A percentile compares a stretch with the other conserved stretches of the same genome.
Evolutionary conservation across 53 echinoderm and acorn worm species (phyloP).

Genomic region (Arbacia lixula): DNA sequence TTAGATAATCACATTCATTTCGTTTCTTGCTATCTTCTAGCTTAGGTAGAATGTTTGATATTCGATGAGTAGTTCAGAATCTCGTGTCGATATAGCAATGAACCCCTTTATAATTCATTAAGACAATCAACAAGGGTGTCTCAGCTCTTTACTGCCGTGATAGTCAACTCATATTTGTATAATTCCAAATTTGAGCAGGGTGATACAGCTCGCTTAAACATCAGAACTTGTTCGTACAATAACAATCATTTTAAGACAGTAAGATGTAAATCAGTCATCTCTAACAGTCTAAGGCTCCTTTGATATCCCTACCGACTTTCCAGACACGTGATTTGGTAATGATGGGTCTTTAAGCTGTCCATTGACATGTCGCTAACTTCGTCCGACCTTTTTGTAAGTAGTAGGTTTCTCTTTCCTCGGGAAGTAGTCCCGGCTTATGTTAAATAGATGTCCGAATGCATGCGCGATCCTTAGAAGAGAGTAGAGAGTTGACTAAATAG

Average conservation of each 20-base stretch:
- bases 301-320: background rate
- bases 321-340: constrained; percentile 48
- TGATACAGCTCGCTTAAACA: no score
- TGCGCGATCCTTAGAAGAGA: constrained; percentile 5
- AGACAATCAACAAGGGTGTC: no score
- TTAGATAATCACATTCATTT: background rate
- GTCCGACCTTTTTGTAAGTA: constrained; percentile 24
- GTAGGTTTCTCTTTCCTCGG: background rate
- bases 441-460: constrained; percentile 7
- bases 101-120: no score
- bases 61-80: constrained; percentile 38
- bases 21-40: background rate
- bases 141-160: no score
- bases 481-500: no score
- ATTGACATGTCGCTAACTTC: background rate
- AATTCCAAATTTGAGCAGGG: no score
- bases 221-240: no score
- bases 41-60: background rate
- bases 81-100: constrained; percentile 48
- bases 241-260: no score
- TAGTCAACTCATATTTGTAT: no score
- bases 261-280: no score
- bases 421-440: constrained; percentile 2
- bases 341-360: constrained; percentile 40
- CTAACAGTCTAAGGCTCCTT: no score